phyloP scores from a whole-genome alignment of 2,113 vertebrate species.

The Bufo bufo region DNA sequence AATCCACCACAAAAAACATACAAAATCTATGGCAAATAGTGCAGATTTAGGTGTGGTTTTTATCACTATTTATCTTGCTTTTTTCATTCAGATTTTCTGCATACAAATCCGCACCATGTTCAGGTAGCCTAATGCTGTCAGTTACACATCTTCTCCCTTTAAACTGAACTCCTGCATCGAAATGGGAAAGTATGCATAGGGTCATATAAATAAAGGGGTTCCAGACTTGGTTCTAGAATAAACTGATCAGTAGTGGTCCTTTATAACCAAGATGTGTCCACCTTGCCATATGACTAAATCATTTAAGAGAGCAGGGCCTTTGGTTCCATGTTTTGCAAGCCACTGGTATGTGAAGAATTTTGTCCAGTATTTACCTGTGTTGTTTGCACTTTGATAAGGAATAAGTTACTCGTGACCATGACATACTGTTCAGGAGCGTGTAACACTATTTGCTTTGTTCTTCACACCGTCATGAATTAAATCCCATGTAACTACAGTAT shows the following conservation, averaged over 20 bases:
- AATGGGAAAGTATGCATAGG: neutral
- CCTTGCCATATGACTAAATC: neutral
- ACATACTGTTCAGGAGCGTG: constrained; percentile 57
- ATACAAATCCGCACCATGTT: no score
- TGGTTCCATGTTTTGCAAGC: constrained; percentile 46
- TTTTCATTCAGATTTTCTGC: no score
- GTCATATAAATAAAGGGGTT: neutral
- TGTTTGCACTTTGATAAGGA: constrained; percentile 67
- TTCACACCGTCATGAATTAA: constrained; percentile 60
- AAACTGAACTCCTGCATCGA: no score
- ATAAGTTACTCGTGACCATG: constrained; percentile 62
- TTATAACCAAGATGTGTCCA: neutral
- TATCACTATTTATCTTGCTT: no score
- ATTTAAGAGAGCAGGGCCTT: neutral
- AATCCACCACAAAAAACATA: no score
- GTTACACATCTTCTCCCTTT: no score
- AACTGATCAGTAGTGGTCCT: no score
- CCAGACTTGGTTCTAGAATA: neutral
- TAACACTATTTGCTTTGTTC: constrained; percentile 64
- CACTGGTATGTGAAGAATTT: constrained; percentile 67
- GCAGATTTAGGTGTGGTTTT: no score
- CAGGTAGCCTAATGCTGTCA: no score
- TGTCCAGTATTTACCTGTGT: constrained; percentile 65
- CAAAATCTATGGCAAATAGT: no score
- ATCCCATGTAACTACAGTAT: constrained; percentile 59